Evolutionary conservation across 2,888 invertebrate genomes (phyloP), one percentile per base, ranked within the genome.

Genomic region (Ophonus ardosiacus): DNA sequence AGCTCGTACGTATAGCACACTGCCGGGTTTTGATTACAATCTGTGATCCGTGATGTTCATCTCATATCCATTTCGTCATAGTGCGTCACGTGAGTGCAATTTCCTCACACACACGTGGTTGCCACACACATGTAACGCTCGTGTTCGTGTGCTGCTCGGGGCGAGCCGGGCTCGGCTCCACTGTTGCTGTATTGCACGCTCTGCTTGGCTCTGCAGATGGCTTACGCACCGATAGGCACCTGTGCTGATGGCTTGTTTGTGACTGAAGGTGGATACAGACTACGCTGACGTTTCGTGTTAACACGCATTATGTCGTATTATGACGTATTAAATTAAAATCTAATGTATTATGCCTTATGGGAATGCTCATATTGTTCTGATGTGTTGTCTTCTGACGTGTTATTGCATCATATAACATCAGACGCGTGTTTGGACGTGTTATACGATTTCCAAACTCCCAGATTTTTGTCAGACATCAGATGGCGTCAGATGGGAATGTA

Each of bases 31-130:
- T 83, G 83, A 83, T 83, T 83, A 83, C 83, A 83, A 83, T 83
- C 83, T 83, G 83, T 83, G 83, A 83, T 83, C 83, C 83, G 83
- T 83, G 83, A 83, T 83, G 83, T 74, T 83, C 83, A 83, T 83
- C 71, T 83, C 74, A 83, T 83, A 83, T 83, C 74, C 83, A 59
- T 81, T 74, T 61, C 71, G 71, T 74, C 71, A 74, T 74, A 74
- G 43, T 40, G 71, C 74, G 74, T 83, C 83, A 83, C 61, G 76
- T 83, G 83, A 83, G 74, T 83, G 83, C 83, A 83, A 83, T 83
- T 83, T 83, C 83, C 83, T 83, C 83, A 59, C 40, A 7, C 38
- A 59, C 83, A 71, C 18, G 40, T 74, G 76, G 24, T 51, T 8
- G 43, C 57, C n/a, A 18, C 18, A 31, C 82, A 65, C 15, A 65